Evolutionary conservation across 2,888 invertebrate species (phyloP).

Genomic region (Hofmannophila pseudospretella): DNA sequence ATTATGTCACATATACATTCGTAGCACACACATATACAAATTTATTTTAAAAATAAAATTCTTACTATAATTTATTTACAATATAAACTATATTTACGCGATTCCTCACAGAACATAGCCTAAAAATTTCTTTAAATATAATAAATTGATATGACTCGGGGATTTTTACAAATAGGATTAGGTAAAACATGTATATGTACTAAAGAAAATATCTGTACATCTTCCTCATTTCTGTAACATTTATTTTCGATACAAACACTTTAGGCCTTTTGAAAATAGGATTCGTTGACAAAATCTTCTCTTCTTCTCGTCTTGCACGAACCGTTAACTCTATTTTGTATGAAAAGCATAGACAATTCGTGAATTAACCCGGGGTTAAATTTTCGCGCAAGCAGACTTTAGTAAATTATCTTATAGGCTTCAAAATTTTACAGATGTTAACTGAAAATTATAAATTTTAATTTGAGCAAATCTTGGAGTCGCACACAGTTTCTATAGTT

Average conservation of each 20-base stretch:
- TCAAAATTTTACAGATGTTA: too few species aligned
- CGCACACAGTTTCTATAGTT: neutral
- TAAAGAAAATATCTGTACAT: conserved; percentile 18
- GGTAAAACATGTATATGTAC: conserved; percentile 6
- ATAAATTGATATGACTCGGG: conserved; percentile 66
- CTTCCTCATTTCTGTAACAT: neutral
- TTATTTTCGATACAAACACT: conserved; percentile 4
- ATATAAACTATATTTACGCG: conserved; percentile 33
- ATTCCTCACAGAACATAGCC: conserved; percentile 53
- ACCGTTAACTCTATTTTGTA: too few species aligned
- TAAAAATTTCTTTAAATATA: conserved; percentile 42
- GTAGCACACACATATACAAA: conserved; percentile 71
- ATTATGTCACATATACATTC: conserved; percentile 64
- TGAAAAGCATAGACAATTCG: too few species aligned
- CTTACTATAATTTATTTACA: conserved; percentile 19
- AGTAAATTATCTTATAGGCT: too few species aligned
- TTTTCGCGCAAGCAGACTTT: too few species aligned
- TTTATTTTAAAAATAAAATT: conserved; percentile 40
- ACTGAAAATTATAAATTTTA: conserved; percentile 5
- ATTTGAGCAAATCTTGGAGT: conserved; percentile 9
- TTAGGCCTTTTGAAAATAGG: conserved; percentile 9
- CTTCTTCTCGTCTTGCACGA: too few species aligned
- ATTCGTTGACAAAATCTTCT: too few species aligned
- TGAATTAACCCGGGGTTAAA: too few species aligned
- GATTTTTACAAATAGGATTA: conserved; percentile 49